Conservation (phyloP, 2,888 invertebrate genomes). For the Orchestes rusci region DNA sequence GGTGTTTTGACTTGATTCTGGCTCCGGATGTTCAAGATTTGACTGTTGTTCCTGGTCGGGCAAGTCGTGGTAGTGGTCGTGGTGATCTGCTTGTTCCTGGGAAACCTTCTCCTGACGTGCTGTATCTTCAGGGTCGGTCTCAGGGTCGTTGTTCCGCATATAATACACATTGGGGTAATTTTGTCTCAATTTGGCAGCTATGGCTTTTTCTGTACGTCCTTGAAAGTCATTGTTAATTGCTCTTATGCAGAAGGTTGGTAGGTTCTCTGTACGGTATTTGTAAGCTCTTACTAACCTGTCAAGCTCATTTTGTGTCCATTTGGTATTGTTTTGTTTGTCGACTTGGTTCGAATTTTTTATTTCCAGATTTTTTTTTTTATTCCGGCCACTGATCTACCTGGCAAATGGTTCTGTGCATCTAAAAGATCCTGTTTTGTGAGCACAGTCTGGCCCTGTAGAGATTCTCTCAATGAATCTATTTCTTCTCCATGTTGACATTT, state of each 20-base stretch:
- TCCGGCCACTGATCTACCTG: constrained; percentile 3
- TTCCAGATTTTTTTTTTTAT: constrained; percentile 1
- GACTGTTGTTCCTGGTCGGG: background rate
- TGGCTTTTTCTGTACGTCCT: background rate
- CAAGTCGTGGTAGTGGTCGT: background rate
- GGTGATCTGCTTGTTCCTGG: background rate
- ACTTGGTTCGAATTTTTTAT: background rate
- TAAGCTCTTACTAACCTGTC: background rate
- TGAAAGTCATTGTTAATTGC: background rate
- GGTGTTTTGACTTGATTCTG: background rate
- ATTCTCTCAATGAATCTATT: constrained; percentile 1
- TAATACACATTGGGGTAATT: constrained; percentile 2
- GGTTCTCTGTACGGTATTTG: background rate
- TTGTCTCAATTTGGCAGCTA: constrained; percentile 1
- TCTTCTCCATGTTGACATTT: constrained; percentile 1
- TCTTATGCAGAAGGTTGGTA: background rate
- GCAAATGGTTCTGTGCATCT: constrained; percentile 1
- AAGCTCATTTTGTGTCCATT: background rate
- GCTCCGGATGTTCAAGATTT: background rate
- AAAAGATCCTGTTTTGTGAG: background rate
- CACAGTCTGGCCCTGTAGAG: constrained; percentile 1
- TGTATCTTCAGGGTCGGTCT: background rate
- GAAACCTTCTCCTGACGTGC: background rate
- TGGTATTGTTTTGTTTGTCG: background rate
- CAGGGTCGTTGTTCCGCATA: constrained; percentile 1